Base-by-base conservation (phyloP, 53 echinoderm and acorn worm species). In the Astropecten irregularis region DNA sequence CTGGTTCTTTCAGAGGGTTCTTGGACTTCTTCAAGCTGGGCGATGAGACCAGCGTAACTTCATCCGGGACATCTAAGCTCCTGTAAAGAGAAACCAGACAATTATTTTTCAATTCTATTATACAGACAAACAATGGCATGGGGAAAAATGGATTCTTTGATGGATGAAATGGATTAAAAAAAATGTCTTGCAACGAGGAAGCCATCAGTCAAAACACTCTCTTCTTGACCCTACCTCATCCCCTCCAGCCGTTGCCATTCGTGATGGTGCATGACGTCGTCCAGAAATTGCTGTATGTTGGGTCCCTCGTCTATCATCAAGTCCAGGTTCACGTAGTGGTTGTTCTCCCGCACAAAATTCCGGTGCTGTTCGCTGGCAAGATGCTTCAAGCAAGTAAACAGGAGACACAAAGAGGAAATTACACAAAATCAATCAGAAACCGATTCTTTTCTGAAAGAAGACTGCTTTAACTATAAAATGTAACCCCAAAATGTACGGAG, bases 271-370 rank as follows among this genome's bases (percentile, higher is more conserved):
- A 85, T 74, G 37, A 85, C 86, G 71, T 99, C 94, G 23, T 94
- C 88, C 15, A 99, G 68, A 86, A 99, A 99, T 59, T 86, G 77
- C 16, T 82, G 90, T 21, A 99, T 88, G 50, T 99, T 95, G 11
- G 99, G 99, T 29, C 99, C 99, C 46, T 95, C 90, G 18, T 88
- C 76, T 25, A 99, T 94, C 99, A 99, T 99, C 23, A 72, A 44
- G 61, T 97, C 97, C 71, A 97, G 74, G 84, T 69, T 90, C 20
- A 40, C 59, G 54, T 97, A 97, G 76, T 92, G 74, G n/a, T 84
- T 90, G 31, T 87, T 83, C 44, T 94, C 89, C 4, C 54, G 52
- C 2, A 97, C 97, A 83, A 97, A 92, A 62, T 83, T 63, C 62
- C 69, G 49, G 58, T 97, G 97, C 40, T 89, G 87, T 11, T 81